Evolutionary conservation across 2,113 vertebrate genomes (phyloP).

Genomic region (Pelecanoides urinatrix): DNA sequence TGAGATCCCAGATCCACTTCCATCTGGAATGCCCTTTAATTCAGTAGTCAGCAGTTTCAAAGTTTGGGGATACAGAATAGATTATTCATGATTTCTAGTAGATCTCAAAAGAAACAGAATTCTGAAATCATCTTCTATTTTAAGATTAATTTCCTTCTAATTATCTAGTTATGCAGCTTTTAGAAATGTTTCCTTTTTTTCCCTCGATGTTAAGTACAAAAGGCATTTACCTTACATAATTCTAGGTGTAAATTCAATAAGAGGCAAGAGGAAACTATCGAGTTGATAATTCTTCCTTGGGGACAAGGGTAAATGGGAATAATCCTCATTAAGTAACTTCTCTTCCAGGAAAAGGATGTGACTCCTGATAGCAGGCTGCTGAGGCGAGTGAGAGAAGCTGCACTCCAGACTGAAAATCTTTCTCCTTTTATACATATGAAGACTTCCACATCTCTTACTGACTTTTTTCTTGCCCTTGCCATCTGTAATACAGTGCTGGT

Average conservation of each 20-base stretch:
- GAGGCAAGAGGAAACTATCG: not conserved
- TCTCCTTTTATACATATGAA: conserved; percentile 6
- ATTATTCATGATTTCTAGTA: not conserved
- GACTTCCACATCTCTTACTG: conserved; percentile 76
- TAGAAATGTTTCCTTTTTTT: not conserved
- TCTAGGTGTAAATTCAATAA: not conserved
- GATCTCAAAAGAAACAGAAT: not conserved
- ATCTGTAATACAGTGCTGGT: conserved; percentile 97
- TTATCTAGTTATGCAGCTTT: not conserved
- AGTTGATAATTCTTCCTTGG: not conserved
- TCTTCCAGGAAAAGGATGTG: conserved; percentile 88
- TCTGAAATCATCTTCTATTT: not conserved
- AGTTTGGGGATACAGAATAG: not conserved
- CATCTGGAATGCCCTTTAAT: not conserved
- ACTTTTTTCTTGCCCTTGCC: conserved; percentile 92
- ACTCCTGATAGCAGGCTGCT: conserved; percentile 86
- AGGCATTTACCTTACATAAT: not conserved
- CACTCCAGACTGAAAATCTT: conserved; percentile 67
- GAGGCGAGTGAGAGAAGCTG: conserved; percentile 75
- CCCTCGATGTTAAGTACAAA: not conserved
- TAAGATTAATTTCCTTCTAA: not conserved
- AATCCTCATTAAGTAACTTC: conserved; percentile 13
- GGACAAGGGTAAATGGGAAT: not conserved
- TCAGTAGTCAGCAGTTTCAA: not conserved
- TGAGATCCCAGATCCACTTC: not conserved